Conservation (phyloP, 37 sponge, comb jelly and placozoan genomes). For the Diacarnus erythraeanus region DNA sequence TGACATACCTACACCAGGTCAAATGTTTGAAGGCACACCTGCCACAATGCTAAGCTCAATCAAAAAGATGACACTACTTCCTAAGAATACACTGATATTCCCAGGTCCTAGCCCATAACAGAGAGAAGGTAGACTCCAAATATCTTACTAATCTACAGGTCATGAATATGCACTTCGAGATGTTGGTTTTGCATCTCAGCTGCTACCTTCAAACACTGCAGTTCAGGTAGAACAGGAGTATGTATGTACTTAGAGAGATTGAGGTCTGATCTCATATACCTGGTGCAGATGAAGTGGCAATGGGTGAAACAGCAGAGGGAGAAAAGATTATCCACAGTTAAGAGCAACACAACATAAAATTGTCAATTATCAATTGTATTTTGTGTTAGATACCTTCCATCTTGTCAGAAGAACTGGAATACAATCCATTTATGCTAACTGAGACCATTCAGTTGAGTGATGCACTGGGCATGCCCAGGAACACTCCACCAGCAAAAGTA, state of each 20-base stretch:
- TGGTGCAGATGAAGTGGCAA: slow-evolving; percentile 30
- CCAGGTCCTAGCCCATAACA: slow-evolving; percentile 40
- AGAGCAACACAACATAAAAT: neutral
- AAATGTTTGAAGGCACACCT: slow-evolving; percentile 64
- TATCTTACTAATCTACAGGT: slow-evolving; percentile 28
- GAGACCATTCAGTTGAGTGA: slow-evolving; percentile 10
- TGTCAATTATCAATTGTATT: neutral
- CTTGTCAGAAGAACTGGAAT: slow-evolving; percentile 63
- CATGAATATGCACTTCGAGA: slow-evolving; percentile 67
- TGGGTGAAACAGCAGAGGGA: slow-evolving; percentile 44
- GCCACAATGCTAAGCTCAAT: slow-evolving; percentile 60
- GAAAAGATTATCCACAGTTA: slow-evolving; percentile 40
- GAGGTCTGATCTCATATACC: neutral
- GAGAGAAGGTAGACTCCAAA: neutral
- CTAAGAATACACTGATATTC: slow-evolving; percentile 45
- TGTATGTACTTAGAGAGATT: neutral
- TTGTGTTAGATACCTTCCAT: slow-evolving; percentile 56
- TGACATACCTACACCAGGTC: slow-evolving; percentile 35
- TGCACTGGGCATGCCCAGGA: slow-evolving; percentile 22
- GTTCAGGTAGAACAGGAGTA: slow-evolving; percentile 21
- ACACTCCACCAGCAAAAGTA: slow-evolving; percentile 5
- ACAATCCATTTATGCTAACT: slow-evolving; percentile 65
- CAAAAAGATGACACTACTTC: slow-evolving; percentile 11
- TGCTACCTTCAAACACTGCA: slow-evolving; percentile 34
- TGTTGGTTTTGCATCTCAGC: slow-evolving; percentile 38